A percentile compares a stretch with the other conserved stretches of the same genome.
Evolutionary conservation across 2,113 vertebrate species (phyloP).

Genomic region (Nettapus auritus): DNA sequence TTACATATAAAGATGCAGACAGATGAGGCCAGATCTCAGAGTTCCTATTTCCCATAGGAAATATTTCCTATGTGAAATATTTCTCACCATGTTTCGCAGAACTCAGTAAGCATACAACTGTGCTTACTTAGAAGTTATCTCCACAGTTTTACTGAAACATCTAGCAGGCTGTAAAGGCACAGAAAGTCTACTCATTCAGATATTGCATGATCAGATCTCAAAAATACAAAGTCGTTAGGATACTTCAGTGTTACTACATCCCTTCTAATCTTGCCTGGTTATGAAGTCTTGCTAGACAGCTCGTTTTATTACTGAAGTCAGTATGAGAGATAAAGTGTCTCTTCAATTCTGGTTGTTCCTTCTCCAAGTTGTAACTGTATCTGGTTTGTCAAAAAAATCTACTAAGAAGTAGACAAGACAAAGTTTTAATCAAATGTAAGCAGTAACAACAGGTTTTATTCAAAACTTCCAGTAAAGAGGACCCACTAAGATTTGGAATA

Average conservation of each 20-base stretch:
- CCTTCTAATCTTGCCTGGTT: background rate
- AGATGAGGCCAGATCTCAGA: background rate
- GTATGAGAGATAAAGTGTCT: background rate
- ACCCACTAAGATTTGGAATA: constrained; percentile 92
- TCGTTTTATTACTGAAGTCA: background rate
- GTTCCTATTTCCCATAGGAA: background rate
- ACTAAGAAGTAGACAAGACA: constrained; percentile 67
- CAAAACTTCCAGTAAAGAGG: constrained; percentile 95
- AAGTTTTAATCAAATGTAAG: constrained; percentile 79
- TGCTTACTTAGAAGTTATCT: background rate
- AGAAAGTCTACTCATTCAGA: background rate
- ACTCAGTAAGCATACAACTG: background rate
- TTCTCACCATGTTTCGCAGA: background rate
- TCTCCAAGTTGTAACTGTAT: background rate
- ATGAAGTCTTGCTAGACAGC: background rate
- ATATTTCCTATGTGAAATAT: too few relatives aligned
- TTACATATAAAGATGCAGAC: background rate
- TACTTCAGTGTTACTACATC: background rate
- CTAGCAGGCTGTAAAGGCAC: too few relatives aligned
- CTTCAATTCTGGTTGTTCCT: background rate
- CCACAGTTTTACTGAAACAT: background rate
- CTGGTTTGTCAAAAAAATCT: constrained; percentile 9
- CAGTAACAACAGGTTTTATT: constrained; percentile 92
- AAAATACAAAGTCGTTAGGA: background rate
- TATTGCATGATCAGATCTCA: background rate